Percentiles rank a stretch among this genome's conserved stretches.
Conservation (phyloP, 1,140 invertebrate genomes). For the Sycobia sp. region DNA sequence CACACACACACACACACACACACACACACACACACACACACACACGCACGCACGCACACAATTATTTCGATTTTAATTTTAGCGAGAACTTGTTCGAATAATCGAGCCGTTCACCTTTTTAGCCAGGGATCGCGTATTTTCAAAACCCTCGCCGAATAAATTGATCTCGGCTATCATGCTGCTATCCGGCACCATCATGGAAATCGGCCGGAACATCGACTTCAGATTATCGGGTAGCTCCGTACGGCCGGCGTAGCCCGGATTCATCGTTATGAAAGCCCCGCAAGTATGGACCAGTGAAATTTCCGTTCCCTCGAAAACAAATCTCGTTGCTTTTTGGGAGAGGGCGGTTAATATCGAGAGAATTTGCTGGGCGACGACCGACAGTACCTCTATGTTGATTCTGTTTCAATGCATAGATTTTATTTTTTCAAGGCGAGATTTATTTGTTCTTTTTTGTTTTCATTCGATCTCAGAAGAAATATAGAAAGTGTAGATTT, state of each 20-base stretch:
- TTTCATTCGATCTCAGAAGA: too few relatives aligned
- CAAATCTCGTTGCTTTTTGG: slow-evolving; percentile 69
- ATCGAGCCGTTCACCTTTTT: slow-evolving; percentile 81
- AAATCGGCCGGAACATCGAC: slow-evolving; percentile 90
- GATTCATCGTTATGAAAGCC: slow-evolving; percentile 93
- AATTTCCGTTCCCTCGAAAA: slow-evolving; percentile 82
- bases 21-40: too few relatives aligned
- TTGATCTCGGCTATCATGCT: slow-evolving; percentile 88
- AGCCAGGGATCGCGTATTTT: slow-evolving; percentile 76
- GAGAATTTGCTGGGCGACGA: slow-evolving; percentile 83
- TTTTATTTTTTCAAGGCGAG: too few relatives aligned
- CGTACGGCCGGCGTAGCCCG: slow-evolving; percentile 86
- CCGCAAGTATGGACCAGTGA: slow-evolving; percentile 77
- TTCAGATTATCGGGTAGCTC: slow-evolving; percentile 91
- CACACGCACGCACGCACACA: too few relatives aligned
- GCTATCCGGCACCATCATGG: slow-evolving; percentile 93
- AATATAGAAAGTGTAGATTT: too few relatives aligned
- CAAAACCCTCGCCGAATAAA: slow-evolving; percentile 86
- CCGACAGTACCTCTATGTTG: slow-evolving; percentile 87
- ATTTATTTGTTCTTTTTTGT: background rate
- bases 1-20: too few relatives aligned
- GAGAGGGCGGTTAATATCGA: slow-evolving; percentile 74
- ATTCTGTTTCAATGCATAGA: slow-evolving; percentile 63
- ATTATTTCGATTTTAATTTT: background rate
- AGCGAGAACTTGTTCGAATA: background rate